A percentile compares a stretch with the other conserved stretches of the same genome.
These are phyloP conservation scores for Polypterus bichir DNA, from an alignment of 2,113 vertebrate genomes.

Conservation along the genomic window DNA sequence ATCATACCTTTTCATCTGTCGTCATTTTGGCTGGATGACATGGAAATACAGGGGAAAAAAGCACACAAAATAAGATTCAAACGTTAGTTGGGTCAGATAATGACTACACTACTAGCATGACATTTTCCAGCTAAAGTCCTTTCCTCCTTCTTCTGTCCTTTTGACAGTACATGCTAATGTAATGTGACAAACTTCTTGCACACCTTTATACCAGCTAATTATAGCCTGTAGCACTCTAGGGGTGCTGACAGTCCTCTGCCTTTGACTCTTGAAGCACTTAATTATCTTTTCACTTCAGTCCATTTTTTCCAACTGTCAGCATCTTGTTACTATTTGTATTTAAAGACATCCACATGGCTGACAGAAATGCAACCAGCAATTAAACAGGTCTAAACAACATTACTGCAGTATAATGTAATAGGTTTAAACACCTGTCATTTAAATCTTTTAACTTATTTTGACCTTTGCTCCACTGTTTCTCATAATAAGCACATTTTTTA, in stretches of 20 bases:
- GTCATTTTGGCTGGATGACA: background rate
- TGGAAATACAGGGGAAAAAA: background rate
- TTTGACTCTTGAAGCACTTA: constrained; percentile 76
- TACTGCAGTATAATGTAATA: background rate
- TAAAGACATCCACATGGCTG: background rate
- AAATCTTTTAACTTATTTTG: background rate
- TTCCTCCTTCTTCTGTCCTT: constrained; percentile 36
- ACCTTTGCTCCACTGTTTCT: too few relatives aligned
- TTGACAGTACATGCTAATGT: constrained; percentile 50
- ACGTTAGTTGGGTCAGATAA: constrained; percentile 13
- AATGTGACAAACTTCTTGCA: constrained; percentile 65
- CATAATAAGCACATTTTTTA: too few relatives aligned
- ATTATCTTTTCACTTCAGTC: constrained; percentile 73
- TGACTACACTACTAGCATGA: constrained; percentile 13
- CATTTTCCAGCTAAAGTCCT: constrained; percentile 8
- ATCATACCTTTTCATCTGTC: too few relatives aligned
- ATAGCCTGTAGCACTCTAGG: constrained; percentile 55
- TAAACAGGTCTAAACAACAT: constrained; percentile 10
- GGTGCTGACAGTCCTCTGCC: constrained; percentile 66
- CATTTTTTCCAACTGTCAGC: constrained; percentile 61
- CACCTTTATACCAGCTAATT: constrained; percentile 73
- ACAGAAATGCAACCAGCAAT: constrained; percentile 11
- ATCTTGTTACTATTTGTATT: constrained; percentile 59
- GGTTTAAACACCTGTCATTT: background rate
- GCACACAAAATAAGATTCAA: constrained; percentile 4